Conservation (phyloP, 2,113 vertebrate genomes). For the Phylloscopus whistleri region DNA sequence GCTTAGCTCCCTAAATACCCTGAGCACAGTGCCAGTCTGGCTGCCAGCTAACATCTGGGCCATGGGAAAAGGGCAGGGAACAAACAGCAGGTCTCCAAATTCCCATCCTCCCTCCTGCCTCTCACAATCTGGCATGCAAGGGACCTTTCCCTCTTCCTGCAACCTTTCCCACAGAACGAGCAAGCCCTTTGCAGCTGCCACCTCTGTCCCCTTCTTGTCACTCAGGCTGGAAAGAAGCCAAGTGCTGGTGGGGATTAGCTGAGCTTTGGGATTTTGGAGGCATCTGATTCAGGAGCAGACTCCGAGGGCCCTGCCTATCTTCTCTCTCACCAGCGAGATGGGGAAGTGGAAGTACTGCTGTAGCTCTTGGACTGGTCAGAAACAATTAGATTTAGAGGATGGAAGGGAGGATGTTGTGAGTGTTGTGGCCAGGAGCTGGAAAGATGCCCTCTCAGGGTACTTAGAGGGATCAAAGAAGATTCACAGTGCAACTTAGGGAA, state of each 20-base stretch:
- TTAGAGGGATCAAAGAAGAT: not conserved
- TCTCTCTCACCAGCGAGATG: not conserved
- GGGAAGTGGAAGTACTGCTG: accelerated
- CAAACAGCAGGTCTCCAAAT: not conserved
- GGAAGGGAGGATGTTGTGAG: not conserved
- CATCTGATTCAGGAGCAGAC: not conserved
- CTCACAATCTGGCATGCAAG: not conserved
- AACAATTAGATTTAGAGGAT: not conserved
- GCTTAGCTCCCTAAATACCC: not conserved
- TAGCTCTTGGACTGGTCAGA: not conserved
- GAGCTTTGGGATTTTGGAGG: not conserved
- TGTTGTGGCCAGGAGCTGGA: not conserved
- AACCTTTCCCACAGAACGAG: not conserved
- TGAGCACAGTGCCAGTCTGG: not conserved
- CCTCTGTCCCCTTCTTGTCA: not conserved
- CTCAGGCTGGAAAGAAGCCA: not conserved
- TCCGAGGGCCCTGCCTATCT: not conserved
- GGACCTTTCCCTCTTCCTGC: not conserved
- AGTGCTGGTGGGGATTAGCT: not conserved
- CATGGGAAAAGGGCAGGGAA: conserved; percentile 27
- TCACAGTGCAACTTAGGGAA: not conserved
- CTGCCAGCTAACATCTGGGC: conserved; percentile 18
- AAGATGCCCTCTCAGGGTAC: not conserved
- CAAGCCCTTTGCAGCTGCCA: not conserved
- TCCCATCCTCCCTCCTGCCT: not conserved